These are phyloP conservation scores for Callyntrura sp. DNA, from an alignment of 2,888 invertebrate species.

Conservation along the genomic window DNA sequence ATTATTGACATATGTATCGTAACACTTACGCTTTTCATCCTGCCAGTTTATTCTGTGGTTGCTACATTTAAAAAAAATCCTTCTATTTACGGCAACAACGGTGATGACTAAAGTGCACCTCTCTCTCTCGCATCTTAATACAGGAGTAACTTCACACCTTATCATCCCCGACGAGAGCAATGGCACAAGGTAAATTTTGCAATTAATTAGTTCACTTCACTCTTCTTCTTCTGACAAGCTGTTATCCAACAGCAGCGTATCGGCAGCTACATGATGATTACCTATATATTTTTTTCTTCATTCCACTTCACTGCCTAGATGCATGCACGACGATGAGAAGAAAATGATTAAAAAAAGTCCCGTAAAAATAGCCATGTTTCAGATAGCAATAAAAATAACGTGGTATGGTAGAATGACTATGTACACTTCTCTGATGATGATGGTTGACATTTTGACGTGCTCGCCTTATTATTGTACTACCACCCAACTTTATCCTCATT, in stretches of 20 bases:
- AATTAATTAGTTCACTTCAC: constrained; percentile 43
- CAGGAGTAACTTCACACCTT: too few relatives aligned
- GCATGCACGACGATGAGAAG: not conserved
- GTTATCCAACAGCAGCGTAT: not conserved
- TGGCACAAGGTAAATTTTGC: constrained; percentile 7
- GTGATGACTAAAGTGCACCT: too few relatives aligned
- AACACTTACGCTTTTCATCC: constrained; percentile 42
- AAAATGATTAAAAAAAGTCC: constrained; percentile 30
- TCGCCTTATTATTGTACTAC: not conserved
- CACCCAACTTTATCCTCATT: constrained; percentile 45
- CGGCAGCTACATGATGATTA: not conserved
- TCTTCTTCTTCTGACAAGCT: constrained; percentile 13
- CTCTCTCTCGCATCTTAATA: not conserved
- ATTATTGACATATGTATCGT: not conserved
- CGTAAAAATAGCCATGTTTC: constrained; percentile 9
- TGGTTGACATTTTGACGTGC: not conserved
- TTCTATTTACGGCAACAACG: not conserved
- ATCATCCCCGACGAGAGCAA: not conserved
- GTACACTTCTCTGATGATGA: not conserved
- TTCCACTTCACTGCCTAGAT: not conserved
- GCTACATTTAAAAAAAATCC: not conserved
- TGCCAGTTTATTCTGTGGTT: not conserved
- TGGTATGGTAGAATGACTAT: too few relatives aligned
- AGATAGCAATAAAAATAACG: constrained; percentile 17
- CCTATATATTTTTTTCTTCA: constrained; percentile 5